Evolutionary conservation across 2,113 vertebrate genomes (phyloP).

Genomic region (Helogale parvula): DNA sequence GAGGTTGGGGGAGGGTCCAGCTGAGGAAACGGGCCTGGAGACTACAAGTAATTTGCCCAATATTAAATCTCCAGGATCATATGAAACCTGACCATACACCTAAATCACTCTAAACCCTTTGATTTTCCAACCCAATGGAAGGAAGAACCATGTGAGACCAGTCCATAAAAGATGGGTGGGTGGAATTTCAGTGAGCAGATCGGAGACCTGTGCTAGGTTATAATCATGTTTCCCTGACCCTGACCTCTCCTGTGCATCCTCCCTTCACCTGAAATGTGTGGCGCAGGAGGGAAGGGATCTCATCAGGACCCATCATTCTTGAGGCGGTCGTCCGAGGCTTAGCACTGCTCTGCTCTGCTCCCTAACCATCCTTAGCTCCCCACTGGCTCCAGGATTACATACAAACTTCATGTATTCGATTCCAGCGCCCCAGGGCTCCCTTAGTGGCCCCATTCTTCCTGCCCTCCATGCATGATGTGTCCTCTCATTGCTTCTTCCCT

Average conservation of each 20-base stretch:
- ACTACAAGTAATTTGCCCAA: background rate
- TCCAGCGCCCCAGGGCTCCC: background rate
- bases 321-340: background rate
- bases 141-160: background rate
- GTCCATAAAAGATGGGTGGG: background rate
- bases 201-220: background rate
- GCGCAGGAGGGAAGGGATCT: background rate
- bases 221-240: background rate
- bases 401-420: background rate
- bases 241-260: background rate
- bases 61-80: background rate
- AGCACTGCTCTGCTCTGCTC: background rate
- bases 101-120: background rate
- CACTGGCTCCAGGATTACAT: background rate
- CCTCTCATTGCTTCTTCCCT: background rate
- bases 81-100: background rate
- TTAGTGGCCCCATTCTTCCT: background rate
- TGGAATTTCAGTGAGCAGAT: background rate
- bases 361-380: background rate
- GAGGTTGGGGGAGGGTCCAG: background rate
- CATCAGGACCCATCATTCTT: background rate
- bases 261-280: background rate
- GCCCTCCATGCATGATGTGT: fast-evolving
- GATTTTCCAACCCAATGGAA: background rate
- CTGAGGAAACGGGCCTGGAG: background rate